Evolutionary conservation across 2,113 vertebrate genomes (phyloP), one percentile per base, ranked within the genome.

Genomic region (Eleginops maclovinus): DNA sequence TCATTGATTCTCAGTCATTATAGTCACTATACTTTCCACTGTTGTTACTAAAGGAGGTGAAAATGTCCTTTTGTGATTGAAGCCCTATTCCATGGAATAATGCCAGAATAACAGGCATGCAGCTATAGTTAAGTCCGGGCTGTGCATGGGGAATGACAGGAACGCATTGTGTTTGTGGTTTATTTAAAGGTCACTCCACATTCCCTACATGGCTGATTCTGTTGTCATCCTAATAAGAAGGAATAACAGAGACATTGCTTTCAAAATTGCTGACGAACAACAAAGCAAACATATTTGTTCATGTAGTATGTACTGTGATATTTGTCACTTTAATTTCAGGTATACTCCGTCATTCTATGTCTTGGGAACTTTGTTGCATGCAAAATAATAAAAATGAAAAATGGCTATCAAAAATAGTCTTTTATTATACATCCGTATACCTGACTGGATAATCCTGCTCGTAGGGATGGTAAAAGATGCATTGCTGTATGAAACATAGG

Each of bases 1-100:
- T 77, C 65, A 61, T 24, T 81, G 59, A 67, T 40, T 82, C 71
- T 22, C 26, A 63, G 26, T 78, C 63, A 82, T 44, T 55, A 46
- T 53, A 4, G 41, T 36, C 50, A 72, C 53, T 51, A 63, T 77
- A 77, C 61, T 77, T 71, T 68, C 61, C 15, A 46, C 36, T 88
- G 87, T 89, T 88, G 73, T 90, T 73, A 50, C 67, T 63, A 75
- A 49, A 47, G 58, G 75, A 71, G 60, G 79, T 80, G 92, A 92
- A 92, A 89, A 90, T 93, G 93, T 84, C 73, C 86, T 79, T 92
- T 92, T 84, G 72, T 81, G 86, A 87, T 89, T 91, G 77, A 91
- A 72, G 64, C 55, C 47, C 53, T 77, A 67, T 82, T 90, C 75
- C 61, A 72, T 73, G 82, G 88, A 94, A 91, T 91, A 86, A 67